Evolutionary conservation across 2,113 vertebrate genomes (phyloP).

Genomic region (Ardeotis arabs): DNA sequence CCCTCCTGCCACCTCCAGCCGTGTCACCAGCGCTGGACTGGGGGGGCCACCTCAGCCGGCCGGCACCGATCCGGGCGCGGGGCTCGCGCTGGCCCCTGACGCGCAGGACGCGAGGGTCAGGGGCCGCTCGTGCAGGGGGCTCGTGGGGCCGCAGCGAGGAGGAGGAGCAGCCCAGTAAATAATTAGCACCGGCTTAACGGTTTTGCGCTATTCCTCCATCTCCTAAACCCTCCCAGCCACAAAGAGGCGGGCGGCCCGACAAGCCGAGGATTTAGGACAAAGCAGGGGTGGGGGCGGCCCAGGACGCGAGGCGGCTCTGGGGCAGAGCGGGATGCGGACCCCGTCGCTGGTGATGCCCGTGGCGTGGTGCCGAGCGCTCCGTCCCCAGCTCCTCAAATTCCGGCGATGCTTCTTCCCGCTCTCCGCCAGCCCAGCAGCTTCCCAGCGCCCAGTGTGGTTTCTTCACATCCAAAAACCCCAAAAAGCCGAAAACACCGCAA

Average conservation of each 20-base stretch:
- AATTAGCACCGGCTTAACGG: neutral
- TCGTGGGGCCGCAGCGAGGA: rapidly evolving
- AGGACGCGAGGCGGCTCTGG: rapidly evolving
- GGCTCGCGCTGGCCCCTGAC: rapidly evolving
- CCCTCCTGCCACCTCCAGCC: neutral
- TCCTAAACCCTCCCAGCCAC: neutral
- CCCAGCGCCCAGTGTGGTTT: rapidly evolving
- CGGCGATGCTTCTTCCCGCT: rapidly evolving
- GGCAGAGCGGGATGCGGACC: neutral
- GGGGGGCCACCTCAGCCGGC: neutral
- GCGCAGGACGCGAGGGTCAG: rapidly evolving
- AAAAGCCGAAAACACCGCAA: neutral
- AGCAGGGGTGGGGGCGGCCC: neutral
- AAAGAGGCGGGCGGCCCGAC: neutral
- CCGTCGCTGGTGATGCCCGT: rapidly evolving
- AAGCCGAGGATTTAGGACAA: conserved; percentile 19
- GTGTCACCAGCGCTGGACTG: conserved; percentile 3
- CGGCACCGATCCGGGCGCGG: neutral
- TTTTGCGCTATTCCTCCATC: neutral
- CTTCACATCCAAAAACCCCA: neutral
- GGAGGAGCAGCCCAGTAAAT: neutral
- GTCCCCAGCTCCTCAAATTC: neutral
- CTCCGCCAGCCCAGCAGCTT: neutral
- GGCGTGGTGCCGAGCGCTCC: rapidly evolving
- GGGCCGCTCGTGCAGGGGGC: too few relatives aligned